Evolutionary conservation across 2,113 vertebrate species (phyloP).

Genomic region (Pipa parva): DNA sequence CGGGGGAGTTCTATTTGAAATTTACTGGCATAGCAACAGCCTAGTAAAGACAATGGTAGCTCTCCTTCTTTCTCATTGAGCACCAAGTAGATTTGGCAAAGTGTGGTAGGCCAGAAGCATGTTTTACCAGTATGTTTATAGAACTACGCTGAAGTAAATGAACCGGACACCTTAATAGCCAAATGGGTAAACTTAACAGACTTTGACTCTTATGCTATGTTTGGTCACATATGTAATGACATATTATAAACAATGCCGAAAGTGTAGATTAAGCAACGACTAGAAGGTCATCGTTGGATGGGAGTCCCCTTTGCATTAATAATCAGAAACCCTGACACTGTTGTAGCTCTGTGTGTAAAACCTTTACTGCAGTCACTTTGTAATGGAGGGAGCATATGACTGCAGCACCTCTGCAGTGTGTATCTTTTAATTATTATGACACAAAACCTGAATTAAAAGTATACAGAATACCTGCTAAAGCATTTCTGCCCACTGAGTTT

Average conservation of each 20-base stretch:
- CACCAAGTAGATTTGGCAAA: conserved; percentile 25
- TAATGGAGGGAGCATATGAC: conserved; percentile 14
- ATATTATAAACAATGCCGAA: background rate
- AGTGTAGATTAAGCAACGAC: background rate
- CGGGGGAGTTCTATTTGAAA: conserved; percentile 56
- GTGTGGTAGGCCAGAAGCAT: conserved; percentile 49
- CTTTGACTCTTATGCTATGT: conserved; percentile 11
- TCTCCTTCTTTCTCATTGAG: conserved; percentile 44
- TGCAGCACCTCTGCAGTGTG: conserved; percentile 24
- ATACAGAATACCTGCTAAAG: background rate
- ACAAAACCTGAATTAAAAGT: background rate
- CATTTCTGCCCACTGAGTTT: no score
- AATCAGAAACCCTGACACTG: background rate
- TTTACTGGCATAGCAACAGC: conserved; percentile 43
- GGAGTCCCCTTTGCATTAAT: background rate
- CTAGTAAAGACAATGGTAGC: conserved; percentile 45
- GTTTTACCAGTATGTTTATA: conserved; percentile 52
- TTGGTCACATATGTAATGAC: background rate
- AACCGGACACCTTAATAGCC: no score
- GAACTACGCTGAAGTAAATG: no score
- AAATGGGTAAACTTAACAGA: no score
- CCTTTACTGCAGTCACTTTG: conserved; percentile 1
- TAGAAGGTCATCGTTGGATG: no score
- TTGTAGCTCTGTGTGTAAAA: background rate
- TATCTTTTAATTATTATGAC: conserved; percentile 6